Percentiles rank a stretch among this genome's conserved stretches.
Evolutionary conservation across 2,888 invertebrate genomes (phyloP).

Genomic region (Fabriciana adippe): DNA sequence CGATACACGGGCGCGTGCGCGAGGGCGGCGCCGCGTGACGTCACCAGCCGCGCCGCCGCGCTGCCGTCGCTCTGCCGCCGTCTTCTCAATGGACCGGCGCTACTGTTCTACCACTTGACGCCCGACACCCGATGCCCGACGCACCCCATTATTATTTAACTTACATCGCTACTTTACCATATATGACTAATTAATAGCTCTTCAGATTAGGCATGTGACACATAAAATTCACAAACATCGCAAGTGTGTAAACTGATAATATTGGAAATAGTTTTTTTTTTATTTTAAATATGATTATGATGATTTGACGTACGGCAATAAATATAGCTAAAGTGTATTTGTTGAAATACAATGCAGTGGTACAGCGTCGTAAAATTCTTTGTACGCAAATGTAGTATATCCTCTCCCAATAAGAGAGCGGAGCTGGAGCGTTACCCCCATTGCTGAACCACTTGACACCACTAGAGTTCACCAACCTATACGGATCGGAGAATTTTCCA

Average conservation of each 20-base stretch:
- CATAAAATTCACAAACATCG: not conserved
- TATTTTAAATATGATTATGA: no score
- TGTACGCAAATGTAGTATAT: constrained; percentile 33
- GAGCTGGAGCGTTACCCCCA: constrained; percentile 36
- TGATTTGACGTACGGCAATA: no score
- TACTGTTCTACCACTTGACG: constrained; percentile 40
- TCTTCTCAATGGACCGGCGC: constrained; percentile 52
- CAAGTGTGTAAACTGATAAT: not conserved
- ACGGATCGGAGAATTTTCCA: constrained; percentile 33
- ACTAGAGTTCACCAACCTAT: constrained; percentile 37
- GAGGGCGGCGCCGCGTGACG: constrained; percentile 65
- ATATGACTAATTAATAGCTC: constrained; percentile 48
- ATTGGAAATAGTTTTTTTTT: not conserved
- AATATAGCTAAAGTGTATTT: no score
- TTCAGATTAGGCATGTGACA: constrained; percentile 18
- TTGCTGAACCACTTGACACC: constrained; percentile 39
- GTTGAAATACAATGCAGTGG: no score
- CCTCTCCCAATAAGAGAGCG: constrained; percentile 32
- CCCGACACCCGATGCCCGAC: constrained; percentile 25
- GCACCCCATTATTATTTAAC: constrained; percentile 47
- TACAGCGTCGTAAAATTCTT: constrained; percentile 21
- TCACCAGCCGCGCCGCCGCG: constrained; percentile 68
- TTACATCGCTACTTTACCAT: constrained; percentile 46
- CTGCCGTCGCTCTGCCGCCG: constrained; percentile 47
- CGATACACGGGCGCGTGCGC: constrained; percentile 79